Evolutionary conservation across 2,113 vertebrate species (phyloP), one percentile per base, ranked within the genome.

Genomic region (Excalfactoria chinensis): DNA sequence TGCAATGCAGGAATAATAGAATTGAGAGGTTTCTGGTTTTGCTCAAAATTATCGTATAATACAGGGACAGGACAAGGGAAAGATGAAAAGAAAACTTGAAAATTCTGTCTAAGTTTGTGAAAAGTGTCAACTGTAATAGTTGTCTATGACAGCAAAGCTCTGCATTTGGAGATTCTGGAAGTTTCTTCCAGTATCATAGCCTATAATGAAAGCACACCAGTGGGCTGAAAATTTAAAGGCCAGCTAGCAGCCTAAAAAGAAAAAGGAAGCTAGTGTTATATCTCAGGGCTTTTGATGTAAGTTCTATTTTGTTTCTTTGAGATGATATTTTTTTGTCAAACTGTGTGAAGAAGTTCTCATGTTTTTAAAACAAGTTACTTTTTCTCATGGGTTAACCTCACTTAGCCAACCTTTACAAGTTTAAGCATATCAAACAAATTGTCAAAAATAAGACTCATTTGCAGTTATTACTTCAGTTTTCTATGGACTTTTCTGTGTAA

Each of bases 231-330:
- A 91, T 49, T 44, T 13, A 83, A 51, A n/a, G 28, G 11, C 19
- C 66, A 66, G n/a, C 34, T 58, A 86, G 41, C 4, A 68, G 40
- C 12, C 34, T 72, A 2, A 48, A 86, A 43, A 18, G 63, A 71
- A 66, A 75, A 68, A 28, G 30, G 0, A 26, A 0, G 0, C 59
- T 59, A 21, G n/a, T 83, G 58, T 30, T 67, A 9, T 46, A 34
- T 72, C 21, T 53, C 11, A 71, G 9, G 4, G 26, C 18, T 68
- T 86, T 40, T 58, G 82, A 66, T 82, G 18, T 9, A 13, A 43
- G 37, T 82, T 86, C 2, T 53, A 1, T 43, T 84, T 69, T 77
- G 19, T 37, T 80, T 71, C 32, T 67, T 9, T 55, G 26, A 89
- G 26, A 22, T 55, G 7, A 4, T 51, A 37, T 25, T 89, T 84